Conservation (phyloP, 2,797 vertebrate genomes). For the Nannoperca obscura region DNA sequence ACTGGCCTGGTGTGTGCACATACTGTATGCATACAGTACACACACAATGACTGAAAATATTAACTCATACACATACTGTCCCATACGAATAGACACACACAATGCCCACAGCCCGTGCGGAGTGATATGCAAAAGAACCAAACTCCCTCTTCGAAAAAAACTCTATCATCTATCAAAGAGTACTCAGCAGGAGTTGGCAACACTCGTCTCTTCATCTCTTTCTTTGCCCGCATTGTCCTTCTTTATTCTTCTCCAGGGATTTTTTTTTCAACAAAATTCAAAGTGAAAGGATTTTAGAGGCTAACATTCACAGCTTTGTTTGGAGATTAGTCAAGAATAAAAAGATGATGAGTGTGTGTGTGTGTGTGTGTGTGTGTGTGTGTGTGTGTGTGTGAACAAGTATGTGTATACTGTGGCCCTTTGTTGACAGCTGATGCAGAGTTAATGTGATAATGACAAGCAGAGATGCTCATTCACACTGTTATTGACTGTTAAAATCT, state of each 20-base stretch:
- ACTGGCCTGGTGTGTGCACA: neutral
- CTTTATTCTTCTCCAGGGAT: slow-evolving; percentile 59
- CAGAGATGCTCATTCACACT: slow-evolving; percentile 51
- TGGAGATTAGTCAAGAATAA: slow-evolving; percentile 75
- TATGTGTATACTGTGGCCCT: slow-evolving; percentile 38
- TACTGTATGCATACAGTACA: slow-evolving; percentile 19
- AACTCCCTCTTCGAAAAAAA: slow-evolving; percentile 61
- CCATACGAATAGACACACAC: slow-evolving; percentile 47
- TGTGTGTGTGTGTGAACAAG: slow-evolving; percentile 26
- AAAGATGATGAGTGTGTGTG: slow-evolving; percentile 40
- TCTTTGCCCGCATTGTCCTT: slow-evolving; percentile 54
- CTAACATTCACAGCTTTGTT: slow-evolving; percentile 75
- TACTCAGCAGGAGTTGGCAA: slow-evolving; percentile 70
- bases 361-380: slow-evolving; percentile 18
- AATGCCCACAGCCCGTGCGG: slow-evolving; percentile 29
- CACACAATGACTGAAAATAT: slow-evolving; percentile 1
- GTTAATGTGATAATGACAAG: slow-evolving; percentile 76
- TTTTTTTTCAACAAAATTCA: slow-evolving; percentile 61
- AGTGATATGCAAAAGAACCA: slow-evolving; percentile 69
- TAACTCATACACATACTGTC: slow-evolving; percentile 14
- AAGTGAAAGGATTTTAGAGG: slow-evolving; percentile 72
- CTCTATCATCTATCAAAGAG: slow-evolving; percentile 66
- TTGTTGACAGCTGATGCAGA: slow-evolving; percentile 73
- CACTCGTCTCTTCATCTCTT: slow-evolving; percentile 61
- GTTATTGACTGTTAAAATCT: slow-evolving; percentile 30